phyloP scores from a whole-genome alignment of 2,113 vertebrate genomes.

The Reinhardtius hippoglossoides region DNA sequence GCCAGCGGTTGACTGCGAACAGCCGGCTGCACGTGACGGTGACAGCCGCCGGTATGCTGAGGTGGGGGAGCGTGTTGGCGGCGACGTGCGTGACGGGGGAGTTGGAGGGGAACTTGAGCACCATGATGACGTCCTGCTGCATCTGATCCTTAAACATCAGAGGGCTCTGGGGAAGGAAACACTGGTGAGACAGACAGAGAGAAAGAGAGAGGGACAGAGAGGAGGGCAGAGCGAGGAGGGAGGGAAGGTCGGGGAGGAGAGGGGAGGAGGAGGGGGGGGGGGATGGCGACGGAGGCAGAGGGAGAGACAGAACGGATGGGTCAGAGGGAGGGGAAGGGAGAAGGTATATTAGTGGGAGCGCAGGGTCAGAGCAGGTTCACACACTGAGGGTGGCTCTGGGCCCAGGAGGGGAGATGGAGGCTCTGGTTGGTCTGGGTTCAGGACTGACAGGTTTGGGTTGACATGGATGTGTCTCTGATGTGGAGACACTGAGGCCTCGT shows the following conservation, averaged over 20 bases:
- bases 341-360: slow-evolving; percentile 82
- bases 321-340: slow-evolving; percentile 76
- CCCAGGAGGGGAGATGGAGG: slow-evolving; percentile 49
- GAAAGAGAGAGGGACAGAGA: slow-evolving; percentile 54
- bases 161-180: slow-evolving; percentile 99
- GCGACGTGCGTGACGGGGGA: slow-evolving; percentile 98
- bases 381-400: slow-evolving; percentile 73
- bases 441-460: slow-evolving; percentile 58
- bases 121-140: slow-evolving; percentile 99
- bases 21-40: slow-evolving; percentile 98
- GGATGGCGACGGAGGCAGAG: slow-evolving; percentile 72
- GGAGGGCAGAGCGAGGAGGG: slow-evolving; percentile 64
- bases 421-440: slow-evolving; percentile 52
- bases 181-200: slow-evolving; percentile 93
- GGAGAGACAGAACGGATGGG: slow-evolving; percentile 70
- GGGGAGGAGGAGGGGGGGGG: slow-evolving; percentile 70
- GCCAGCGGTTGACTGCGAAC: slow-evolving; percentile 99
- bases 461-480: slow-evolving; percentile 55
- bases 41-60: slow-evolving; percentile 96
- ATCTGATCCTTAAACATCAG: slow-evolving; percentile 99
- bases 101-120: slow-evolving; percentile 99
- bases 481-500: slow-evolving; percentile 54
- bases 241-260: slow-evolving; percentile 67
- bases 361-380: slow-evolving; percentile 81
- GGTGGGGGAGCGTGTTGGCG: slow-evolving; percentile 96